Evolutionary conservation across 2,888 invertebrate species (phyloP), one percentile per base, ranked within the genome.

Genomic region (Macrophya annulata): DNA sequence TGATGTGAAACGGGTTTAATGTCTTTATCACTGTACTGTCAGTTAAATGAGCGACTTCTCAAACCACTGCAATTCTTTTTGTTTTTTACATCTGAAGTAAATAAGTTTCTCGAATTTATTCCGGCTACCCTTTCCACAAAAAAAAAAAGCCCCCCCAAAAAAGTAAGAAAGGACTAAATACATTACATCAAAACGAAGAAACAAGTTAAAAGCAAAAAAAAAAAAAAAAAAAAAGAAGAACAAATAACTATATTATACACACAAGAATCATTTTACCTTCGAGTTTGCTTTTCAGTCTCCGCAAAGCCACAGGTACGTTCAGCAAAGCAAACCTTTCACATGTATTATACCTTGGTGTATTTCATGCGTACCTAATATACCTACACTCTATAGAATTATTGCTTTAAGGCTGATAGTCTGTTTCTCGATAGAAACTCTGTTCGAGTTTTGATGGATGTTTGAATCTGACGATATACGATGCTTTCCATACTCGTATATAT

Each of bases 21-120:
- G 89, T 92, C 91, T 92, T 88, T 89, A 90, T 91, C 89, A 90
- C 89, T 84, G 84, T 3, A 31, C 85, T 83, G 84, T 85, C 84
- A 71, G 43, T 65, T 45, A 40, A 74, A 25, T 55, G 81, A 72
- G 51, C 51, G 21, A 71, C 40, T 17, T 40, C 71, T 43, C 37
- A 5, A 8, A 71, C 31, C 31, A 17, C 15, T 21, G 40, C 43
- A 21, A 10, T 72, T n/a, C 45, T 43, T 45, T 74, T 45, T 31
- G 1, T 31, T 31, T 31, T 31, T 31, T 40, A 71, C 17, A 17
- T 40, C 37, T 40, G 71, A 17, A 37, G 71, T 40, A 71, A 71
- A 40, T 55, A 62, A 62, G 62, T 62, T 25, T 12, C 25, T 25
- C 25, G 62, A 62, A 62, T 25, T 62, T 12, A 62, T 25, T 25